A percentile compares a stretch with the other conserved stretches of the same genome.
These are phyloP conservation scores for Turnix velox DNA, from an alignment of 2,113 vertebrate species.

Conservation along the genomic window DNA sequence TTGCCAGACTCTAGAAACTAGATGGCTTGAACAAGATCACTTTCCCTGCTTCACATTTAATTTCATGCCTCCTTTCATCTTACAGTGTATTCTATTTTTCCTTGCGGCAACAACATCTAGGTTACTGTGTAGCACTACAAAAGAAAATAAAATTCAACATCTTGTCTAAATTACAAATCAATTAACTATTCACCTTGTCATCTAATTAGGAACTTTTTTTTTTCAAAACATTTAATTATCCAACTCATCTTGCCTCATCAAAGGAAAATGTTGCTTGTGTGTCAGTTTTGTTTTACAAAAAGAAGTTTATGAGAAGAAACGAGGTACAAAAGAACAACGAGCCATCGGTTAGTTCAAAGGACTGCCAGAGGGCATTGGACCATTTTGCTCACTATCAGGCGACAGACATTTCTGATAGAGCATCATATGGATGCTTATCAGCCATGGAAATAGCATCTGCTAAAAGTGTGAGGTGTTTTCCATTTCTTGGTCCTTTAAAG, in stretches of 20 bases:
- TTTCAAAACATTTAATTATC: background rate
- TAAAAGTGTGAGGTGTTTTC: constrained; percentile 1
- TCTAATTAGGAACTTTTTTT: background rate
- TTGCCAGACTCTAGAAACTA: background rate
- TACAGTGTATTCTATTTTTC: background rate
- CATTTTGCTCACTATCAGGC: constrained; percentile 21
- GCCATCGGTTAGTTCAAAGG: background rate
- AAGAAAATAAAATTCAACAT: background rate
- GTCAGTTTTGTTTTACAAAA: background rate
- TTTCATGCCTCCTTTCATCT: background rate
- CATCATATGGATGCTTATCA: constrained; percentile 2
- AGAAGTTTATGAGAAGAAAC: background rate
- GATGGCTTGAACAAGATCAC: background rate
- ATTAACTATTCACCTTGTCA: background rate
- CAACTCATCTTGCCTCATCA: background rate
- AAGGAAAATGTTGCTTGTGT: background rate
- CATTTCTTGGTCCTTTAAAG: background rate
- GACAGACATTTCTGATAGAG: constrained; percentile 31
- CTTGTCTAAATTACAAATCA: background rate
- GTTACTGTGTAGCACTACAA: background rate
- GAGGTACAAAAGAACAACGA: background rate
- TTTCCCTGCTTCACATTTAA: background rate
- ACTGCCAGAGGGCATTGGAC: background rate
- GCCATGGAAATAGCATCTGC: background rate
- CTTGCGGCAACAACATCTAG: background rate